Evolutionary conservation across 2,113 vertebrate species (phyloP), one percentile per base, ranked within the genome.

Genomic region (Taxidea taxus): DNA sequence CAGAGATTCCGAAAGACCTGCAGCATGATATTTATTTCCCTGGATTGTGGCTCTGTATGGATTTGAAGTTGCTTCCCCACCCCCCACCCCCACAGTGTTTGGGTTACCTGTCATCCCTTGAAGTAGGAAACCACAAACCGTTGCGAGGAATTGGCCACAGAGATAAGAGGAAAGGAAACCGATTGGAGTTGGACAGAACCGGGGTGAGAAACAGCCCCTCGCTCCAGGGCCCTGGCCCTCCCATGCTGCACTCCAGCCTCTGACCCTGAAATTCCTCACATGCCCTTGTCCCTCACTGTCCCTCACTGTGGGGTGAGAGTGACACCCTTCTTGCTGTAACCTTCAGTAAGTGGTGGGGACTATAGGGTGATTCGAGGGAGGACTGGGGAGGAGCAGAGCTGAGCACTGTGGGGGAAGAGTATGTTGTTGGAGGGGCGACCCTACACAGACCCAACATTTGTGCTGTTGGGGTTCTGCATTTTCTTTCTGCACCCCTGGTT

Each of bases 41-140:
- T 68, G 64, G 37, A 39, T 39, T 85, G 58, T 51, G 58, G 58
- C 58, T 62, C 21, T 81, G 25, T 34, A 84, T 44, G 82, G 44
- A 51, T 51, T 90, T 37, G 82, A 91, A 91, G 56, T 34, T 64
- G 18, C 70, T 37, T 49, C 5, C 16, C 0, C 8, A 4, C 29
- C 15, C 10, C 20, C 1, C 25, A 6, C 31, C 44, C 31, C 8
- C 23, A 58, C 21, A 64, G 0, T 87, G 64, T 88, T 85, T 90
- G 21, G 64, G 49, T 75, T 84, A 72, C 21, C 66, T 90, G 23
- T n/a, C 34, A 39, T 70, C n/a, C 18, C 31, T 94, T 92, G 87
- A 95, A 94, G 80, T 58, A 84, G 68, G 87, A 94, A 87, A 51
- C 74, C 84, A 96, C 87, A 72, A 78, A 83, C 60, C 34, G 34